Percentiles rank a stretch among this genome's conserved stretches.
These are phyloP conservation scores for Cephus runcator DNA, from an alignment of 2,888 invertebrate genomes.

Conservation along the genomic window DNA sequence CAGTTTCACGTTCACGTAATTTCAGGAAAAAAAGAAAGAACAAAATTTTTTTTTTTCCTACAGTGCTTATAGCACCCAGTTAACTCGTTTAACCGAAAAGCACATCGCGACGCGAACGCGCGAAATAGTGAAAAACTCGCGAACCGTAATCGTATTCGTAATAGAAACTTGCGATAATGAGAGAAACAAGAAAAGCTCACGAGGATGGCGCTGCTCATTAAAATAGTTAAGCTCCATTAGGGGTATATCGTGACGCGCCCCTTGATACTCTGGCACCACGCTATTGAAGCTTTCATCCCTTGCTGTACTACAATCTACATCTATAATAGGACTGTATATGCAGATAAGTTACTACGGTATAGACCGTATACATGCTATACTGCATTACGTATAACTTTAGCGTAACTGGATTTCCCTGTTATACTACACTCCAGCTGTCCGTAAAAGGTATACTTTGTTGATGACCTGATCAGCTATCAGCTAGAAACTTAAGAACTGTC, in stretches of 20 bases:
- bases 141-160: not conserved
- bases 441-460: slow-evolving; percentile 10
- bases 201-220: slow-evolving; percentile 32
- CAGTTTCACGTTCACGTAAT: not conserved
- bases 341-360: not conserved
- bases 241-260: slow-evolving; percentile 33
- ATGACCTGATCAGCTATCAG: not conserved
- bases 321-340: not conserved
- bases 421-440: slow-evolving; percentile 24
- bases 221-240: slow-evolving; percentile 50
- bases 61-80: not conserved
- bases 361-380: not conserved
- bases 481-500: not conserved
- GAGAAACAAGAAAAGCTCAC: not conserved
- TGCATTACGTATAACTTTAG: slow-evolving; percentile 25
- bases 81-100: not conserved
- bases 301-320: not conserved
- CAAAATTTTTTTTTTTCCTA: not conserved
- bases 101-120: not conserved
- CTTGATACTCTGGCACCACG: slow-evolving; percentile 26
- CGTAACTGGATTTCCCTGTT: slow-evolving; percentile 29
- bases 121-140: not conserved
- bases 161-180: not conserved
- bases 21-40: not conserved
- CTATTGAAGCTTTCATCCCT: slow-evolving; percentile 21